Base-by-base conservation (phyloP, 2,797 vertebrate species). In the Sebastes matsubarae region DNA sequence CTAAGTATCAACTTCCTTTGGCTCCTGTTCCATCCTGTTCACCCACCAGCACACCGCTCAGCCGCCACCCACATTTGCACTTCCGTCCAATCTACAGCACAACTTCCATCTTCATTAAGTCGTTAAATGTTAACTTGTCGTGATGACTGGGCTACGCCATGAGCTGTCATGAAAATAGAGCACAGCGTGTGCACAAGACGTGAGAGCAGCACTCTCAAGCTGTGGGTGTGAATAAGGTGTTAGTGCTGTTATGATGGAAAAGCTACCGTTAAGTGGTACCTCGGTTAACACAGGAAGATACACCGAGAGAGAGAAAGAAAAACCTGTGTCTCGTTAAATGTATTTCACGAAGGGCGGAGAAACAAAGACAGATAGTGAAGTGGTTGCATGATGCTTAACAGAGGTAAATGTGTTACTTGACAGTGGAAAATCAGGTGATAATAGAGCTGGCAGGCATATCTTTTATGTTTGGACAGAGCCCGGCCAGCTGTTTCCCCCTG, bases 151-250 rank as follows among this genome's bases (percentile, higher is more conserved):
- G 76, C 81, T 60, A 25, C 75, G 79, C 81, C 74, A 34, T 8
- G 83, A 89, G 83, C 78, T 68, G 83, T 80, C 82, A 66, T 75
- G 75, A 54, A 91, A 91, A 89, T 79, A 74, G 84, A 88, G 88
- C 80, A 30, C 64, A 54, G 80, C 61, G 79, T 55, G 72, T 79
- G 84, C 82, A 78, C 80, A 75, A 76, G 82, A 90, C 77, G 90
- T 87, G 88, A 84, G 84, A 90, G 89, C 82, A 78, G 68, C 83
- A 72, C 83, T 84, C 69, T 89, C 87, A 90, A 77, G 87, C 90
- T 92, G 94, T 82, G 88, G 80, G 86, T 91, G 91, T 81, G 90
- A 95, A 94, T 80, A 90, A 90, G 83, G 91, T 91, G 92, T 91
- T 84, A 69, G 72, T 66, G 84, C 32, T 72, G 82, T 83, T 89